These are phyloP conservation scores for Lophura nycthemera DNA, from an alignment of 2,113 vertebrate species.

Conservation along the genomic window DNA sequence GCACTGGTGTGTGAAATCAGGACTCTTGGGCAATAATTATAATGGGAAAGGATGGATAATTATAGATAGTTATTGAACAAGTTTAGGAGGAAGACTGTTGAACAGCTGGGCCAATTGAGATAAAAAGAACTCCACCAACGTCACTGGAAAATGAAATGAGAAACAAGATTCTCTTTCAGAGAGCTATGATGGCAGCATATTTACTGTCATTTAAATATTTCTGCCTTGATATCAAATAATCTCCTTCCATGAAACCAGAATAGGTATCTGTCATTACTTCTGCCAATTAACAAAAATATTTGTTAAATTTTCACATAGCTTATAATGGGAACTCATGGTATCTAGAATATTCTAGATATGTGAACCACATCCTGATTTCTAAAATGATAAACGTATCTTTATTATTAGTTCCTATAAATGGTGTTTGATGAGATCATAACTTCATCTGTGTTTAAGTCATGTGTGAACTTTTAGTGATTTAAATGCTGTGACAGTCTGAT, in stretches of 20 bases:
- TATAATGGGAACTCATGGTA: background rate
- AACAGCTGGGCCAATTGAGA: background rate
- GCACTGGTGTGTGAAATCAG: too few species aligned
- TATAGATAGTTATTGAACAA: background rate
- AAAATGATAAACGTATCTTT: background rate
- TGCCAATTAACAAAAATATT: conserved; percentile 1
- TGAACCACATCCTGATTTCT: background rate
- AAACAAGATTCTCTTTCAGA: background rate
- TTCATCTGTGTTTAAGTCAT: background rate
- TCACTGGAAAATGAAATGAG: background rate
- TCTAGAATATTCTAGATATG: background rate
- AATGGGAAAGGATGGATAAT: background rate
- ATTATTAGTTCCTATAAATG: background rate
- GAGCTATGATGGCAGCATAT: background rate
- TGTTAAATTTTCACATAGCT: conserved; percentile 1
- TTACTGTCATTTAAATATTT: conserved; percentile 22
- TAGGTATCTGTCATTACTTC: background rate
- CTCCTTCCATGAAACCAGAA: background rate
- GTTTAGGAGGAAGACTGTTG: background rate
- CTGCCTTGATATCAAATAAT: background rate
- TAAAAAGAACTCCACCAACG: background rate
- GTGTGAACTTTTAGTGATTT: background rate
- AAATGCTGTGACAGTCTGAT: background rate
- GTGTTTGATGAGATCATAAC: background rate
- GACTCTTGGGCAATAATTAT: background rate